Percentiles rank a stretch among this genome's conserved stretches.
Evolutionary conservation across 1,140 invertebrate species (phyloP).

Genomic region (Platorchestia sp.): DNA sequence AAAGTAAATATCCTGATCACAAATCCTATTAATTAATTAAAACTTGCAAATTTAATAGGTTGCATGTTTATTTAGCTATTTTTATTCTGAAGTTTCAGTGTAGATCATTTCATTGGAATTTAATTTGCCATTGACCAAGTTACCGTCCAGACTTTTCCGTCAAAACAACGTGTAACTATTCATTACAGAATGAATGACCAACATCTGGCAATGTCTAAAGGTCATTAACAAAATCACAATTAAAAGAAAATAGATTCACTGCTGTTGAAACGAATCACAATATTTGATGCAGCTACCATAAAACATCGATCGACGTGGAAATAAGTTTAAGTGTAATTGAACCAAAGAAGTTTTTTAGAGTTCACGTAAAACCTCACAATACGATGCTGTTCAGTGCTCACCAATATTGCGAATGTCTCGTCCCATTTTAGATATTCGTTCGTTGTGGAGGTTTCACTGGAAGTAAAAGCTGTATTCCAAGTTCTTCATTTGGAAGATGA

Average conservation of each 20-base stretch:
- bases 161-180: background rate
- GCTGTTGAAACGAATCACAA: background rate
- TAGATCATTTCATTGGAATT: too few relatives aligned
- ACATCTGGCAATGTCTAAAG: background rate
- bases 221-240: background rate
- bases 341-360: background rate
- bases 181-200: background rate
- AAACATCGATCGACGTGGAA: background rate
- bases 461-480: background rate
- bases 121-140: too few relatives aligned
- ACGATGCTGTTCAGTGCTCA: background rate
- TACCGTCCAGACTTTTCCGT: background rate
- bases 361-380: background rate
- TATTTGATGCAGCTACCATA: background rate
- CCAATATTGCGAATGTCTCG: background rate
- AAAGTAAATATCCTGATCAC: too few relatives aligned
- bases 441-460: background rate
- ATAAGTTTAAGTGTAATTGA: background rate
- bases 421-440: background rate
- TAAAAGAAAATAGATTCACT: background rate
- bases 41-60: too few relatives aligned
- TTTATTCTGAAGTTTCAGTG: too few relatives aligned
- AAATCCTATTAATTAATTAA: too few relatives aligned
- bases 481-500: constrained; percentile 1
- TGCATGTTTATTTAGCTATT: too few relatives aligned